Conservation (phyloP, 2,888 invertebrate species). For the Norana najaformis region DNA sequence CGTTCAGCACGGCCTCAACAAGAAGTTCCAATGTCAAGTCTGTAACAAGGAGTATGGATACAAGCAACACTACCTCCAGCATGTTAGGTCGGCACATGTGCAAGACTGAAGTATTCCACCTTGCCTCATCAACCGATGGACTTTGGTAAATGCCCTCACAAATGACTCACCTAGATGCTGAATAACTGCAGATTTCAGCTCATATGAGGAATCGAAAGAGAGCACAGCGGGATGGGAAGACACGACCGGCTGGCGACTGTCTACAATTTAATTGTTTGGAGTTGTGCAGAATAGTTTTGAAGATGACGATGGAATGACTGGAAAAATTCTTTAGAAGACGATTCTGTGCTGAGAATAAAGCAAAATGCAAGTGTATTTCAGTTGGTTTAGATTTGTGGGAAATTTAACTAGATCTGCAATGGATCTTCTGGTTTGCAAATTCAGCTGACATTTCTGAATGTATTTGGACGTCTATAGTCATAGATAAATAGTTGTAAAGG, state of each 20-base stretch:
- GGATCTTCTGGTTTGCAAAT: background rate
- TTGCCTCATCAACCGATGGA: no score
- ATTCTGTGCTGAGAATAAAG: background rate
- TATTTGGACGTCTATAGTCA: background rate
- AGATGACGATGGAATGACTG: background rate
- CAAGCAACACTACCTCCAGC: conserved; percentile 14
- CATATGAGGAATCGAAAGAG: background rate
- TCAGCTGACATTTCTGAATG: background rate
- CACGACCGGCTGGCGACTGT: background rate
- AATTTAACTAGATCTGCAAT: no score
- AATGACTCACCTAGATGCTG: background rate
- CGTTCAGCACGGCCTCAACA: background rate
- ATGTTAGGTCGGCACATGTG: background rate
- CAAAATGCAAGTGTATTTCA: background rate
- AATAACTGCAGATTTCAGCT: background rate
- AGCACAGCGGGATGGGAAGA: no score
- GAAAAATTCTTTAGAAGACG: no score
- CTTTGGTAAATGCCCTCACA: no score
- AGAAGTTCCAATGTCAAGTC: background rate
- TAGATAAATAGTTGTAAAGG: background rate
- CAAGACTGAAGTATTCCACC: background rate
- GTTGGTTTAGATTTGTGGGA: background rate
- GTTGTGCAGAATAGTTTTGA: background rate
- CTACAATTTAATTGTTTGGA: background rate
- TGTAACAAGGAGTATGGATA: background rate